These are phyloP conservation scores for human (Homo sapiens) DNA, from an alignment of 2,113 vertebrate species.

Conservation along the genomic window DNA sequence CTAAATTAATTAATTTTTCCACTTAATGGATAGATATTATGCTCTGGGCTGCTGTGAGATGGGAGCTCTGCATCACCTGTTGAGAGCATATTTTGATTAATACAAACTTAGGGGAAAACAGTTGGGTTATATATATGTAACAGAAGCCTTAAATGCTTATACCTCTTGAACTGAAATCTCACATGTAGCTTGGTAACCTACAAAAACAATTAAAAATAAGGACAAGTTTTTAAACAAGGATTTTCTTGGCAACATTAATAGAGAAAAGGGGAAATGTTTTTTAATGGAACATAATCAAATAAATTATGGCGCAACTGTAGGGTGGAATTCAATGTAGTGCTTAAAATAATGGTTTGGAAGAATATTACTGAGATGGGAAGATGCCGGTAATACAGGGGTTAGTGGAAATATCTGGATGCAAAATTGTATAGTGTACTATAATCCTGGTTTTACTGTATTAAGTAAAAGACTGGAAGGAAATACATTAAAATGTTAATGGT, in stretches of 20 bases:
- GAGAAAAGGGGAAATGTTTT: neutral
- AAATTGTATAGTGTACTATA: neutral
- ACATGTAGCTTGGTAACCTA: neutral
- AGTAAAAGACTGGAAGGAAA: constrained; percentile 33
- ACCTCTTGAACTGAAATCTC: constrained; percentile 1
- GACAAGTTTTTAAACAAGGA: constrained; percentile 26
- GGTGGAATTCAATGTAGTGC: neutral
- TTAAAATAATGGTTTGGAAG: constrained; percentile 37
- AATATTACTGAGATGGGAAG: constrained; percentile 22
- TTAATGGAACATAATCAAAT: neutral
- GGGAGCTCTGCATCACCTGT: neutral
- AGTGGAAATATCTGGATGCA: neutral
- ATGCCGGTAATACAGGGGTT: neutral
- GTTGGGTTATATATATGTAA: neutral
- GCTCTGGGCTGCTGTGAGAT: neutral
- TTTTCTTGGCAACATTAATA: neutral
- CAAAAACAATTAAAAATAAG: constrained; percentile 38
- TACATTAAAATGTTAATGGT: constrained; percentile 19
- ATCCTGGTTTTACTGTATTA: neutral
- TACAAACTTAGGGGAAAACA: neutral
- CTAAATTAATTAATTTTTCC: neutral
- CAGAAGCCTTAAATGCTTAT: neutral
- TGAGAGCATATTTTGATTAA: constrained; percentile 32
- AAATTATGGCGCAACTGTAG: neutral
- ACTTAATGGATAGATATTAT: neutral